Evolutionary conservation across 2,113 vertebrate genomes (phyloP).

Genomic region (Trinectes maculatus): DNA sequence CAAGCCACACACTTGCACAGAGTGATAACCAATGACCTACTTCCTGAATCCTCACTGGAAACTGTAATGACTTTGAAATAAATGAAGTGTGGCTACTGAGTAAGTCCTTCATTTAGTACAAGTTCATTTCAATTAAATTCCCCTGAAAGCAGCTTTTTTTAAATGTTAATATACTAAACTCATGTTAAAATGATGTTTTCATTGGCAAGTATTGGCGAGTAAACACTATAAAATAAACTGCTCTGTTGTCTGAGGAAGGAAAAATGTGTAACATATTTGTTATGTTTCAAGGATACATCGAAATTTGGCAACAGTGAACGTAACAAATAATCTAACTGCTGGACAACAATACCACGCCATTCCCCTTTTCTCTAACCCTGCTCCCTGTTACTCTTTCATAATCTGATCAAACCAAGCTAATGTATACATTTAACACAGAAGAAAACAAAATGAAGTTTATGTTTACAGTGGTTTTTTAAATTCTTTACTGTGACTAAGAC

Average conservation of each 20-base stretch:
- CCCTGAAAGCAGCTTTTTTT: not conserved
- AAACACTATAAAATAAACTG: not conserved
- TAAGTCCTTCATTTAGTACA: not conserved
- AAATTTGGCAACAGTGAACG: no score
- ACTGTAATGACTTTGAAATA: not conserved
- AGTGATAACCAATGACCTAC: conserved; percentile 12
- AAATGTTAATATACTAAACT: not conserved
- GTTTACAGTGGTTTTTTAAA: conserved; percentile 1
- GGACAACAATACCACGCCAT: no score
- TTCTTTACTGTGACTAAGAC: not conserved
- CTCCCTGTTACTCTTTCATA: no score
- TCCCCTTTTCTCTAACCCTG: no score
- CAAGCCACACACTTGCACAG: not conserved
- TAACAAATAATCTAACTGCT: no score
- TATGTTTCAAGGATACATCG: no score
- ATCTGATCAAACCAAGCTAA: no score
- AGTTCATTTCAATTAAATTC: not conserved
- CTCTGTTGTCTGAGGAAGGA: no score
- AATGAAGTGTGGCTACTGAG: not conserved
- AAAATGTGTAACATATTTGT: no score
- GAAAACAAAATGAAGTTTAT: not conserved
- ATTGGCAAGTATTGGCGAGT: no score
- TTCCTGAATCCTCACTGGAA: not conserved
- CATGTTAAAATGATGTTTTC: no score
- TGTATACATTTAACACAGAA: no score